phyloP scores from a whole-genome alignment of 23 tunicate genomes.

The Clavelina lepadiformis region DNA sequence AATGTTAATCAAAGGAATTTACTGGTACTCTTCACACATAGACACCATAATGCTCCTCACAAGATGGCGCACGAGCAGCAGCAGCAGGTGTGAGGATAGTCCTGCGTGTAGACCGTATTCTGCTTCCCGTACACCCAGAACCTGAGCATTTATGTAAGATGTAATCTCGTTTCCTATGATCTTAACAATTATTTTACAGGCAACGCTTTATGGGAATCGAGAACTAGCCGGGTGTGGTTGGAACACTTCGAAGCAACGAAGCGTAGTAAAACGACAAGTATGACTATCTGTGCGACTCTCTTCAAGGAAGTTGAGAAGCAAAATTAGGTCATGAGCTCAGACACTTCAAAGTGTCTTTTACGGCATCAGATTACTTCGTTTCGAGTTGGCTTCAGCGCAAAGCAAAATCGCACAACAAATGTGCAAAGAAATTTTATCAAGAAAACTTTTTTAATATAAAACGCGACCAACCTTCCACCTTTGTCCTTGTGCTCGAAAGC shows the following conservation, averaged over 20 bases:
- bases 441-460: neutral
- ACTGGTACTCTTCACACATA: no score
- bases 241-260: no score
- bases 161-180: neutral
- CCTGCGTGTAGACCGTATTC: constrained; percentile 47
- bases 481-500: constrained; percentile 49
- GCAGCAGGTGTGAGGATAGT: constrained; percentile 88
- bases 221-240: no score
- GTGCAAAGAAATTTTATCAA: neutral
- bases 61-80: constrained; percentile 52
- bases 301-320: no score
- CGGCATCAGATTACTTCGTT: no score
- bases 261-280: no score
- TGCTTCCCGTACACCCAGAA: constrained; percentile 88
- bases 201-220: no score
- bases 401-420: neutral
- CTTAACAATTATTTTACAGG: neutral
- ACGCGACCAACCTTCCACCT: constrained; percentile 41
- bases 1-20: no score
- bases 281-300: no score
- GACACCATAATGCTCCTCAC: constrained; percentile 6
- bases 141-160: constrained; percentile 4
- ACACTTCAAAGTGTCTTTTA: no score
- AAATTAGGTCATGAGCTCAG: no score
- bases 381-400: neutral